Evolutionary conservation across 2,113 vertebrate species (phyloP).

Genomic region (Astatoreochromis straeleni): DNA sequence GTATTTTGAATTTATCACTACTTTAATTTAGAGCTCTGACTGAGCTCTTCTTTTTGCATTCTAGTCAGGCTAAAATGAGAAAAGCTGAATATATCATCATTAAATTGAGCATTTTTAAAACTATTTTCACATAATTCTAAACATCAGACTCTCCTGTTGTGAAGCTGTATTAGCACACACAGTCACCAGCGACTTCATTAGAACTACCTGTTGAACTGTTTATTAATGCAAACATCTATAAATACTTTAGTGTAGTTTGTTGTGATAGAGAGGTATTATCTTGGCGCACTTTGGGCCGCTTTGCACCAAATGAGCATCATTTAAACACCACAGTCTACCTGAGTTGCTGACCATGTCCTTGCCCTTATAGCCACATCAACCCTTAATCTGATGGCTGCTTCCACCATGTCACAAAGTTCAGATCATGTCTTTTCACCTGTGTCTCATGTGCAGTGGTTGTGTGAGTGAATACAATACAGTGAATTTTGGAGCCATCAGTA

Average conservation of each 20-base stretch:
- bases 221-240: neutral
- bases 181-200: neutral
- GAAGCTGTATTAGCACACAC: neutral
- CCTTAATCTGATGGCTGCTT: neutral
- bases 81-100: neutral
- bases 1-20: neutral
- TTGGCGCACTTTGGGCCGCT: too few species aligned
- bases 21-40: neutral
- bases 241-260: neutral
- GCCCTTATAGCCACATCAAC: neutral
- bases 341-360: neutral
- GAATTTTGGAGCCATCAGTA: neutral
- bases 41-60: neutral
- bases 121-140: neutral
- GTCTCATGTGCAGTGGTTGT: neutral
- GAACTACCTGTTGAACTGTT: neutral
- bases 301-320: neutral
- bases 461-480: neutral
- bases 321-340: neutral
- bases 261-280: neutral
- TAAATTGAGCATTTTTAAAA: neutral
- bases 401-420: neutral
- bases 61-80: neutral
- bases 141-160: neutral
- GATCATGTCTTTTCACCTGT: neutral